Evolutionary conservation across 2,888 invertebrate species (phyloP).

Genomic region (Erynnis tages): DNA sequence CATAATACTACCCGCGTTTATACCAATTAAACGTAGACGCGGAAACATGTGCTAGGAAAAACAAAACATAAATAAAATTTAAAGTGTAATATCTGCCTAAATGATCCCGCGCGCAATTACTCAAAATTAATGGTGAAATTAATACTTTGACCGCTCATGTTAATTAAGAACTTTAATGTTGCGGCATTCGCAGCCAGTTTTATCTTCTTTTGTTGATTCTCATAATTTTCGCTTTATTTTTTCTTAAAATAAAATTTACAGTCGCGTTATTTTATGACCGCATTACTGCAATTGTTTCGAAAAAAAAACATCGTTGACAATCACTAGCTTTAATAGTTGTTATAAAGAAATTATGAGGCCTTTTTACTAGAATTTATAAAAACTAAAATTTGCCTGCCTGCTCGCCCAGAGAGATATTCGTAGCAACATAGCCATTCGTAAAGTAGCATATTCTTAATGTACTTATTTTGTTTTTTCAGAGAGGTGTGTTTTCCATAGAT

Average conservation of each 20-base stretch:
- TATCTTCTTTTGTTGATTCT: slow-evolving; percentile 20
- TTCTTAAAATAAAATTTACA: slow-evolving; percentile 21
- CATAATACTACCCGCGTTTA: slow-evolving; percentile 62
- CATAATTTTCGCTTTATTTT: slow-evolving; percentile 20
- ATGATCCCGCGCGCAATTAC: slow-evolving; percentile 71
- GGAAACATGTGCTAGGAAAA: slow-evolving; percentile 59
- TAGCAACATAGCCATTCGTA: too few species aligned
- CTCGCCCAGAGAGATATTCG: too few species aligned
- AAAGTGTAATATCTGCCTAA: slow-evolving; percentile 69
- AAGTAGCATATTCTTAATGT: too few species aligned
- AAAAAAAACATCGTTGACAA: too few species aligned
- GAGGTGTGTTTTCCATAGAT: too few species aligned
- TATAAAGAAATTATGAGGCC: too few species aligned
- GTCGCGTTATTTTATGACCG: slow-evolving; percentile 1
- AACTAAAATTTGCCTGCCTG: too few species aligned
- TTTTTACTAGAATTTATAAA: too few species aligned
- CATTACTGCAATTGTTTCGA: too few species aligned
- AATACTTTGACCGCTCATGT: slow-evolving; percentile 77
- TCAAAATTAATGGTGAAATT: slow-evolving; percentile 79
- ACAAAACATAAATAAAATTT: slow-evolving; percentile 73
- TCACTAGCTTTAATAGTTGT: too few species aligned
- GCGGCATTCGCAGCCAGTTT: slow-evolving; percentile 23
- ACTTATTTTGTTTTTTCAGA: too few species aligned
- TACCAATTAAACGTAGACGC: slow-evolving; percentile 62
- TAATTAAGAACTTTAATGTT: slow-evolving; percentile 68